Evolutionary conservation across 2,797 vertebrate genomes (phyloP), one percentile per base, ranked within the genome.

Genomic region (Telmatherina bonti): DNA sequence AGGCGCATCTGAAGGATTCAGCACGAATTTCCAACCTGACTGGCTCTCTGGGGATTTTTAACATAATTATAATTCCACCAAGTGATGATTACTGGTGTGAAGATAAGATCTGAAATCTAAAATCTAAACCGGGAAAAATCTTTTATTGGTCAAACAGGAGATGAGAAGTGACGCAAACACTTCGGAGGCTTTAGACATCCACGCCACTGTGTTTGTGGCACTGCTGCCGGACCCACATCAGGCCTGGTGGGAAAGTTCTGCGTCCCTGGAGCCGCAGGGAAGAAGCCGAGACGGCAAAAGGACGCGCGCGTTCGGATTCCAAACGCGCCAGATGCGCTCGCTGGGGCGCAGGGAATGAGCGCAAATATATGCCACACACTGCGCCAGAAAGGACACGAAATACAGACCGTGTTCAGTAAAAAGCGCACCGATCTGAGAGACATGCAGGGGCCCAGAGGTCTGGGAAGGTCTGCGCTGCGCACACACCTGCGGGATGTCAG

Each of bases 211-310:
- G 27, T 27, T 24, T 20, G 18, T n/a, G 5, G 3, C n/a, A 9
- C 22, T 11, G 33, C 9, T 53, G 10, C 47, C 13, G n/a, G 15
- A 20, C 47, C n/a, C 24, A 9, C n/a, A 30, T 18, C 7, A 2
- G 64, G 62, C 24, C n/a, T 20, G 5, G 51, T 67, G 24, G 59
- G 70, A 85, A 89, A 90, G 79, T 88, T 90, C 75, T 74, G 69
- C 77, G 81, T 80, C 57, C 68, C 76, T 63, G 74, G 74, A 74
- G 76, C 49, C 59, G 49, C 76, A 53, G 65, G 55, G 70, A 60
- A 61, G 52, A 67, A 74, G n/a, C 68, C n/a, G 76, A 74, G 45
- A 29, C 67, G 8, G 41, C 45, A 15, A 43, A 5, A 12, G 22
- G 38, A 71, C 78, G 53, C 62, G 20, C 70, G 20, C 43, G 8